Conservation (phyloP, 2,888 invertebrate species). For the Brachyptera risi region DNA sequence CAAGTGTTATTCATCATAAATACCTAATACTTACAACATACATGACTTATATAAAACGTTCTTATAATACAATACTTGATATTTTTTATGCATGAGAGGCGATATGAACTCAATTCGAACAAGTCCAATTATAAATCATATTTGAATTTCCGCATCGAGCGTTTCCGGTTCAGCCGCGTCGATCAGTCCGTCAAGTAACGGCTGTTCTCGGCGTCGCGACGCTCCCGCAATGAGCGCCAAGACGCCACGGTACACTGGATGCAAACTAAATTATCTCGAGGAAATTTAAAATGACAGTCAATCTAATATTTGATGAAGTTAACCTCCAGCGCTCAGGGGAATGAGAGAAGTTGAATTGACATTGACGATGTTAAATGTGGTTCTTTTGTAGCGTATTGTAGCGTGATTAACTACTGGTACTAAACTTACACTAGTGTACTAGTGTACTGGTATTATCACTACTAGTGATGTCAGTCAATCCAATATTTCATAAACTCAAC, state of each 20-base stretch:
- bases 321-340: slow-evolving; percentile 5
- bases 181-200: neutral
- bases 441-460: too few species aligned
- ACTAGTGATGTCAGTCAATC: too few species aligned
- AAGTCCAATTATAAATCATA: neutral
- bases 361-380: neutral
- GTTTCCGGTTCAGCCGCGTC: neutral
- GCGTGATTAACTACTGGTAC: too few species aligned
- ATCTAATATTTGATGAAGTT: slow-evolving; percentile 14
- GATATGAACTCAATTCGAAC: too few species aligned
- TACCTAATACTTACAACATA: too few species aligned
- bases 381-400: too few species aligned
- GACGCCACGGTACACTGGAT: neutral
- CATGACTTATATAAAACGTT: too few species aligned
- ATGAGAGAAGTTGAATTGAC: slow-evolving; percentile 12
- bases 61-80: too few species aligned
- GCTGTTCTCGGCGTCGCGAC: neutral
- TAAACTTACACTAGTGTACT: too few species aligned
- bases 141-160: neutral
- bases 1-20: too few species aligned
- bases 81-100: too few species aligned
- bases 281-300: slow-evolving; percentile 14
- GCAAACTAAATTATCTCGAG: slow-evolving; percentile 10
- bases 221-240: neutral
- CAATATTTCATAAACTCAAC: too few species aligned